A percentile compares a stretch with the other conserved stretches of the same genome.
Evolutionary conservation across 1,140 invertebrate genomes (phyloP).

Genomic region (Ostrea edulis): DNA sequence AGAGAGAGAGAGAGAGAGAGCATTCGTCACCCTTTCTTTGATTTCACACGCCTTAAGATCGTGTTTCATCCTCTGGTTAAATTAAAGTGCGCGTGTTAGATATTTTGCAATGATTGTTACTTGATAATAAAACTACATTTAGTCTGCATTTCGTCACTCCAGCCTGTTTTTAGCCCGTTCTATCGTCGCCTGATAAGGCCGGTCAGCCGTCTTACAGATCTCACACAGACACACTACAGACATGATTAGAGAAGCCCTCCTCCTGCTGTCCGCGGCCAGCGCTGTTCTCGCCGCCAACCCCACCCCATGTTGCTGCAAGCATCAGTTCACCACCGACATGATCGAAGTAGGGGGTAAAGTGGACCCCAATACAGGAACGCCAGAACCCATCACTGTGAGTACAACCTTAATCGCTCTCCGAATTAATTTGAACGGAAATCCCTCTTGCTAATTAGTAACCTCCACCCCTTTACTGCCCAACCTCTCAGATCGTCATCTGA

Average conservation of each 20-base stretch:
- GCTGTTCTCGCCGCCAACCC: background rate
- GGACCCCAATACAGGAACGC: background rate
- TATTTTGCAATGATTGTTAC: background rate
- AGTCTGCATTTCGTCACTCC: background rate
- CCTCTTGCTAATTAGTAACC: background rate
- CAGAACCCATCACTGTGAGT: slow-evolving; percentile 29
- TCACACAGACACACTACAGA: background rate
- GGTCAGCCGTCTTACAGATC: background rate
- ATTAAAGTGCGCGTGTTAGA: background rate
- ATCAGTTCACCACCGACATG: slow-evolving; percentile 13
- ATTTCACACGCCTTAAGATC: no score
- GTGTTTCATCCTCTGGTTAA: background rate
- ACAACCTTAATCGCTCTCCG: background rate
- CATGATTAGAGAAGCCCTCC: background rate
- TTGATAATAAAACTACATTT: background rate
- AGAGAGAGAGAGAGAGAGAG: no score
- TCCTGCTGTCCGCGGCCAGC: background rate
- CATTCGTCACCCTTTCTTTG: no score
- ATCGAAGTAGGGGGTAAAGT: background rate
- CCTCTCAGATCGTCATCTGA: no score
- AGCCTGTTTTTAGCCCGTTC: background rate
- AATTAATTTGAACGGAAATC: no score
- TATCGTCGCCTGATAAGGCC: background rate
- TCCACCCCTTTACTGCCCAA: background rate
- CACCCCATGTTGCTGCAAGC: slow-evolving; percentile 1